These are phyloP conservation scores for Enteromius argenteus DNA, from an alignment of 2,797 vertebrate species.

Conservation along the genomic window DNA sequence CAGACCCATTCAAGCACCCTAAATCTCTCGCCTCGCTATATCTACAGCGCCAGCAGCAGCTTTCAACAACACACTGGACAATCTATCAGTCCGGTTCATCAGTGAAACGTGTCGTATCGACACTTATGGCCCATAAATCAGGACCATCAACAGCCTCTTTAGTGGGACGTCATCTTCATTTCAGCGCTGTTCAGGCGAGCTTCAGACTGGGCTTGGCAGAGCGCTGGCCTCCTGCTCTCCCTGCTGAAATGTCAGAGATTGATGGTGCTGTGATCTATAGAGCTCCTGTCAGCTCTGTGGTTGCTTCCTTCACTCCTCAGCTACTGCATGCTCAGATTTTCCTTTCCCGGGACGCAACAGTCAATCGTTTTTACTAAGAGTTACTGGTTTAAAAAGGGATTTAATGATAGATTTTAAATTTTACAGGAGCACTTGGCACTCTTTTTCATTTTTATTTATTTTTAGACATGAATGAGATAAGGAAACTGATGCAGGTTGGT, in stretches of 20 bases:
- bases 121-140: constrained; percentile 29
- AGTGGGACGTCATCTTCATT: constrained; percentile 40
- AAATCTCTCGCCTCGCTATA: neutral
- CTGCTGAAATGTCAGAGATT: constrained; percentile 55
- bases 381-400: neutral
- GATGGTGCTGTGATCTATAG: constrained; percentile 47
- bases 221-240: constrained; percentile 47
- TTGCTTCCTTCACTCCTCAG: constrained; percentile 18
- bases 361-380: constrained; percentile 3
- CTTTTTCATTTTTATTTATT: neutral
- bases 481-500: neutral
- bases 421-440: neutral
- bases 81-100: constrained; percentile 26
- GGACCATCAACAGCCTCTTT: constrained; percentile 20
- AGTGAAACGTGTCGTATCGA: constrained; percentile 9
- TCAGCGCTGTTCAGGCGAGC: constrained; percentile 22
- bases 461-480: neutral
- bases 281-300: constrained; percentile 33
- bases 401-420: neutral
- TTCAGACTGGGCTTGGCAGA: constrained; percentile 41
- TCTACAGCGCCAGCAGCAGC: constrained; percentile 1
- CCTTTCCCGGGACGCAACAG: neutral
- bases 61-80: constrained; percentile 29
- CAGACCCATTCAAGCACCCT: constrained; percentile 6
- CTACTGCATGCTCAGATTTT: constrained; percentile 63